Conservation (phyloP, 2,797 vertebrate genomes). For the Ctenopoma multispine region DNA sequence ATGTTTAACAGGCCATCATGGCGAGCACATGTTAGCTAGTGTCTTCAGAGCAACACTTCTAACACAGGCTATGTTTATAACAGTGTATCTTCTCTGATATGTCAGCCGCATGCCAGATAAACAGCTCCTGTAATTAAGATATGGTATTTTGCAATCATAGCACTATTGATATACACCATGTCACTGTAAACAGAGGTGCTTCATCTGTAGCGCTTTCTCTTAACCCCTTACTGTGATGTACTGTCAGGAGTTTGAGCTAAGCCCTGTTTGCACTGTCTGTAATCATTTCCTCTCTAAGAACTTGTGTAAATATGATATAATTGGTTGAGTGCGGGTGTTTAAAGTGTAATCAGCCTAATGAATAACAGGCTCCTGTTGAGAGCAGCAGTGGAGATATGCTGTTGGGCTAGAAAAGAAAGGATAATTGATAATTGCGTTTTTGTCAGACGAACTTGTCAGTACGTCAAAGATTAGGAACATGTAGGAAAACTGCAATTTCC, state of each 20-base stretch:
- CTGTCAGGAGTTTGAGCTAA: constrained; percentile 51
- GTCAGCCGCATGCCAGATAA: constrained; percentile 74
- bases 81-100: constrained; percentile 64
- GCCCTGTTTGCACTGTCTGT: constrained; percentile 66
- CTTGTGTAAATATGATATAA: constrained; percentile 80
- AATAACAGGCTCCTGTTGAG: constrained; percentile 80
- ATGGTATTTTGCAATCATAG: constrained; percentile 71
- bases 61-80: constrained; percentile 68
- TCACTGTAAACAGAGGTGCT: constrained; percentile 69
- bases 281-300: constrained; percentile 72
- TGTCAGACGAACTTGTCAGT: constrained; percentile 58
- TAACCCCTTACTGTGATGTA: constrained; percentile 24
- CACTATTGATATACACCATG: constrained; percentile 61
- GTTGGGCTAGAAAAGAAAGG: constrained; percentile 49
- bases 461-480: constrained; percentile 30
- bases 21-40: constrained; percentile 60
- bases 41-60: constrained; percentile 51
- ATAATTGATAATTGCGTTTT: constrained; percentile 55
- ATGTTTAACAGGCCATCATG: constrained; percentile 64
- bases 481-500: constrained; percentile 45
- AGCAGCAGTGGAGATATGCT: constrained; percentile 57
- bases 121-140: constrained; percentile 77
- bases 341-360: constrained; percentile 82
- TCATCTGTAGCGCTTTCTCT: constrained; percentile 38
- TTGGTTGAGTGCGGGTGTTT: constrained; percentile 74